Base-by-base conservation (phyloP, 2,888 invertebrate genomes). In the Epinotia ramella region DNA sequence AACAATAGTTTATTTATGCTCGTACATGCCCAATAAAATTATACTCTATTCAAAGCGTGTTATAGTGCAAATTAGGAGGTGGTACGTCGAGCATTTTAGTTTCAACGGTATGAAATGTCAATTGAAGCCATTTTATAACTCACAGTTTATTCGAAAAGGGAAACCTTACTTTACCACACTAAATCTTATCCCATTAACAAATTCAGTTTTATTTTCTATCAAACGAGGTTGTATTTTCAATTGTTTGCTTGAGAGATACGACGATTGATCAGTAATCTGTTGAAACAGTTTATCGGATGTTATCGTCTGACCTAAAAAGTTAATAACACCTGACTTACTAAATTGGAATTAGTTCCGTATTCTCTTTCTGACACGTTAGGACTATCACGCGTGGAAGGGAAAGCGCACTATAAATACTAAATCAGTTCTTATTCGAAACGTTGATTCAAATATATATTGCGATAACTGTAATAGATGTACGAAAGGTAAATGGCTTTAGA, bases 51-150 rank as follows among this genome's bases (percentile, higher is more conserved):
- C 0, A 1, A n/a, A 66, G n/a, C 28, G 1, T 12, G 5, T 33
- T 56, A 40, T 12, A 18, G 20, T 56, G 9, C 7, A 59, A 16
- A 40, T 59, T 59, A 11, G 3, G 6, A 13, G 13, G 13, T 9
- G 33, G 6, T 33, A 56, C 68, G 16, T 57, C 40, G 40, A 13
- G 7, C 68, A 57, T 57, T 68, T 68, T 20, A 68, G 20, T 24
- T 24, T 11, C n/a, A 59, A 13, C 20, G 20, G 20, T 11, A n/a
- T 9, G 2, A 67, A 18, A 33, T 57, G 56, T 67, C 66, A 67
- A 13, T 68, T 20, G 68, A 57, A 68, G 57, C 68, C 68, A 68
- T 68, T 68, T 44, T 68, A 28, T 28, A 68, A 68, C 59, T 59
- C n/a, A 68, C 57, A 59, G 16, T 44, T 68, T 59, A 68, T 68